Evolutionary conservation across 2,797 vertebrate genomes (phyloP).

Genomic region (Melanogrammus aeglefinus): DNA sequence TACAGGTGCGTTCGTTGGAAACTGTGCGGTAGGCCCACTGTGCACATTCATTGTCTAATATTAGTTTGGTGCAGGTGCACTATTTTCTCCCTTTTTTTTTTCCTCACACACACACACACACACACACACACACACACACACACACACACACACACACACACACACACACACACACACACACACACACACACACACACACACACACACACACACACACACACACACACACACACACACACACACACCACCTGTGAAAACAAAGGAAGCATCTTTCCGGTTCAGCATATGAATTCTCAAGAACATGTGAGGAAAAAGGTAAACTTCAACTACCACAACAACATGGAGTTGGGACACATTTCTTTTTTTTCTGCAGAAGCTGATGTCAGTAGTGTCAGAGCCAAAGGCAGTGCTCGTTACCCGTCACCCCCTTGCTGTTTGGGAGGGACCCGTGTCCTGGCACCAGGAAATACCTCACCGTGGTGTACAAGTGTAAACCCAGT

Average conservation of each 20-base stretch:
- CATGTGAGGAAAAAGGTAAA: too few species aligned
- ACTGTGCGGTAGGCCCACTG: not conserved
- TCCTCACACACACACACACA: too few species aligned
- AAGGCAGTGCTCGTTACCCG: slow-evolving; percentile 87
- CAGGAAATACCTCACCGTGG: slow-evolving; percentile 90
- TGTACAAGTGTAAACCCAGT: slow-evolving; percentile 98
- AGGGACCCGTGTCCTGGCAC: slow-evolving; percentile 90
- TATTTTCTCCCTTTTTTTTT: not conserved
- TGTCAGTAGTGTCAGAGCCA: slow-evolving; percentile 95
- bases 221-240: not conserved
- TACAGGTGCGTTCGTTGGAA: slow-evolving; percentile 79
- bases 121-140: not conserved
- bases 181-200: not conserved
- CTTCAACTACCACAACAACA: too few species aligned
- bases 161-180: not conserved
- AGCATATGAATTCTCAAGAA: too few species aligned
- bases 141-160: not conserved
- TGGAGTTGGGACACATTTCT: not conserved
- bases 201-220: not conserved
- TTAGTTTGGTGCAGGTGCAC: not conserved
- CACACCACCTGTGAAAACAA: not conserved
- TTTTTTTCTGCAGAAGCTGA: slow-evolving; percentile 81
- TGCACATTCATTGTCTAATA: not conserved
- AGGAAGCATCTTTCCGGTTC: not conserved
- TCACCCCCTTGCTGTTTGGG: slow-evolving; percentile 92